A percentile compares a stretch with the other conserved stretches of the same genome.
Conservation (phyloP, 2,797 vertebrate genomes). For the Gadopsis marmoratus region DNA sequence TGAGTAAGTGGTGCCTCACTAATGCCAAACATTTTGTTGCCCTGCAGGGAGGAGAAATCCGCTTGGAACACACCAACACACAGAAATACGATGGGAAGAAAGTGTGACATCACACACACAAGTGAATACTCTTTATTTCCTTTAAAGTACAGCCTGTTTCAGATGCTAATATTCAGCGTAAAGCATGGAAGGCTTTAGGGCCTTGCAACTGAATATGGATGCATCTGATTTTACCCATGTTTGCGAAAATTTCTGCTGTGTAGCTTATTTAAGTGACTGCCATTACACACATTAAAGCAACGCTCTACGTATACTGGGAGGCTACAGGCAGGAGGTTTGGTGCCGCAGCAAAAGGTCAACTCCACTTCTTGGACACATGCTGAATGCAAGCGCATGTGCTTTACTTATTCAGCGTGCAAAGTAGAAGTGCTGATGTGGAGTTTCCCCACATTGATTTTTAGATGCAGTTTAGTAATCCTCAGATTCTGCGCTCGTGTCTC, state of each 20-base stretch:
- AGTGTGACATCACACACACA: neutral
- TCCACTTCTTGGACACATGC: conserved; percentile 55
- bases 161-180: conserved; percentile 34
- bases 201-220: conserved; percentile 64
- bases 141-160: conserved; percentile 6
- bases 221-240: conserved; percentile 65
- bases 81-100: neutral
- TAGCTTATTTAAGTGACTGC: conserved; percentile 60
- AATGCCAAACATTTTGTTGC: neutral
- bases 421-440: conserved; percentile 66
- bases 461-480: conserved; percentile 72
- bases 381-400: conserved; percentile 63
- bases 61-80: neutral
- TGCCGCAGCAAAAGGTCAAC: conserved; percentile 55
- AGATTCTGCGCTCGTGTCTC: conserved; percentile 53
- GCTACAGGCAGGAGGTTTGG: conserved; percentile 31
- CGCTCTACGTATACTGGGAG: conserved; percentile 17
- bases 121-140: neutral
- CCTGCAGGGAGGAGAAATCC: neutral
- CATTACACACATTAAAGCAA: conserved; percentile 62
- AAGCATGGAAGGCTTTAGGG: conserved; percentile 37
- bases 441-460: conserved; percentile 68
- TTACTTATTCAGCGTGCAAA: conserved; percentile 46
- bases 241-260: conserved; percentile 65
- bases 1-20: conserved; percentile 58